phyloP scores from a whole-genome alignment of 2,797 vertebrate genomes.

The Microchirus variegatus region DNA sequence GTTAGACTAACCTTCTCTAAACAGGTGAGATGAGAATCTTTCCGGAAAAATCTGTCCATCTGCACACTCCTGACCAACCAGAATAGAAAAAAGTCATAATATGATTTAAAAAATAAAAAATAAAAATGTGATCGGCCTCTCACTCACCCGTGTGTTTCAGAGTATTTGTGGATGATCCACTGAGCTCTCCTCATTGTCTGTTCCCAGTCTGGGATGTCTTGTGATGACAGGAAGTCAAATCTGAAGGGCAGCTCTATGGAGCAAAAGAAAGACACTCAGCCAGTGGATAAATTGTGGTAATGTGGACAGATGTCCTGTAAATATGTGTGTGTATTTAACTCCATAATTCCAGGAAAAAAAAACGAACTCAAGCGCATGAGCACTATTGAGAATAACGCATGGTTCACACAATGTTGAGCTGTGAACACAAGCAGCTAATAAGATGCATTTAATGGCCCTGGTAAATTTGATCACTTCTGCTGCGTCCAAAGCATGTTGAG shows the following conservation, averaged over 20 bases:
- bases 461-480: no score
- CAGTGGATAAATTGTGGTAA: slow-evolving; percentile 13
- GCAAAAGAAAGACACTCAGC: slow-evolving; percentile 16
- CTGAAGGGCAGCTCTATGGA: slow-evolving; percentile 90
- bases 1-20: slow-evolving; percentile 91
- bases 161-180: slow-evolving; percentile 96
- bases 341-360: no score
- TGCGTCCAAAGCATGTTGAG: no score
- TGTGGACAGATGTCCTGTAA: slow-evolving; percentile 17
- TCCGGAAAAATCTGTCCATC: slow-evolving; percentile 91
- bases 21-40: slow-evolving; percentile 92
- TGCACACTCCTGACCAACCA: slow-evolving; percentile 84
- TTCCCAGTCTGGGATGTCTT: slow-evolving; percentile 89
- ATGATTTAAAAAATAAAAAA: neutral
- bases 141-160: slow-evolving; percentile 85
- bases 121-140: neutral
- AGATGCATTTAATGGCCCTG: no score
- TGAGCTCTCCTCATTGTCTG: slow-evolving; percentile 89
- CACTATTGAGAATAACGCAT: no score
- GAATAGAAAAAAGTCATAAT: slow-evolving; percentile 10
- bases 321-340: neutral
- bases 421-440: no score
- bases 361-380: no score
- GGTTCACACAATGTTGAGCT: no score
- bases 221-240: slow-evolving; percentile 89